These are phyloP conservation scores for Oncorhynchus mykiss DNA, from an alignment of 2,113 vertebrate species.

Conservation along the genomic window DNA sequence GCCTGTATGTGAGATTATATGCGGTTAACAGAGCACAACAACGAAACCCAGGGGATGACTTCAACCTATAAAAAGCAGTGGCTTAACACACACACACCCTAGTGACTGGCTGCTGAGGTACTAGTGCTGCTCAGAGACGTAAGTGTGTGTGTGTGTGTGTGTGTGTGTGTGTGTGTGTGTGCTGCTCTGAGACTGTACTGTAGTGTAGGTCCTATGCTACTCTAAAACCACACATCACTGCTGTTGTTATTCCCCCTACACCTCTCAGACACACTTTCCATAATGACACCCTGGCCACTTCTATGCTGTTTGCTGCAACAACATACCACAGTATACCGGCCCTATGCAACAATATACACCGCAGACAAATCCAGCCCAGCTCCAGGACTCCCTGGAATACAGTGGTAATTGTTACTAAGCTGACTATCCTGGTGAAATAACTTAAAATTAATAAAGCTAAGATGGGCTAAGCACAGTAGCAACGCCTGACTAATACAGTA, in stretches of 20 bases:
- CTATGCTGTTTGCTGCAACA: constrained; percentile 35
- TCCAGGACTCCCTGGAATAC: neutral
- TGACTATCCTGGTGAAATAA: too few relatives aligned
- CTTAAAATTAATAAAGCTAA: neutral
- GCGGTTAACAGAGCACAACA: constrained; percentile 8
- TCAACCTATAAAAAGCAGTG: constrained; percentile 11
- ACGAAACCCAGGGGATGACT: constrained; percentile 5
- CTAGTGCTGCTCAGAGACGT: neutral
- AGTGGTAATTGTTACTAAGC: too few relatives aligned
- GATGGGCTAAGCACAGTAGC: neutral
- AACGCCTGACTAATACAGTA: too few relatives aligned
- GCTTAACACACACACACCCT: neutral
- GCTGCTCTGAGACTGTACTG: neutral
- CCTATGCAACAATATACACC: constrained; percentile 8
- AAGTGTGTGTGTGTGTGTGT: neutral
- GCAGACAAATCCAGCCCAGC: constrained; percentile 43
- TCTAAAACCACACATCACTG: constrained; percentile 39
- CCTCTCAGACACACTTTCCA: constrained; percentile 48
- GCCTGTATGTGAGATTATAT: neutral
- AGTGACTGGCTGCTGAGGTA: neutral
- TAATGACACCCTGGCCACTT: constrained; percentile 34
- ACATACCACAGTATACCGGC: too few relatives aligned
- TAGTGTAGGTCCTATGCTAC: constrained; percentile 3
- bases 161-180: neutral
- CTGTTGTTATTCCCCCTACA: constrained; percentile 24